Evolutionary conservation across 2,888 invertebrate genomes (phyloP), one percentile per base, ranked within the genome.

Genomic region (Athalia cordata): DNA sequence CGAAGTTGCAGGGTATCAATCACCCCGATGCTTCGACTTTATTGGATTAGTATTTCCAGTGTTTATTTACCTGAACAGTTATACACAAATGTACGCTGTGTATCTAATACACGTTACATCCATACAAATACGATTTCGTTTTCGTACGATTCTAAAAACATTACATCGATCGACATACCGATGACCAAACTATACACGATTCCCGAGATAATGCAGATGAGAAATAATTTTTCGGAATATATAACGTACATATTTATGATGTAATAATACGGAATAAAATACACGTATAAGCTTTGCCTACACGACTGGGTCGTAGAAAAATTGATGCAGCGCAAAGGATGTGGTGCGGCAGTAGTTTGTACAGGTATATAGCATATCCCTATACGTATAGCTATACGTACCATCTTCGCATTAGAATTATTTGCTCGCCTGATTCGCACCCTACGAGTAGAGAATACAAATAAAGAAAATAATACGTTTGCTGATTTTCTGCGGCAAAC

Each of bases 1-100:
- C 84, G 84, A 83, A 83, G 80, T 82, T 15, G 77, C 77, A 77
- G 82, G 80, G 81, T 83, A 86, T 85, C 85, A 85, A 86, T 86
- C 86, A 85, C 85, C 82, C 82, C 82, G 83, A 75, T 8, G 7
- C 49, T 43, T 77, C 78, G 76, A 79, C 83, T 82, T 84, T 85
- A 86, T 86, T 83, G 83, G 84, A 83, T 83, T 81, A 81, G 81
- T 80, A 81, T 79, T 83, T 83, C 84, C 83, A 70, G 78, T 81
- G 81, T 80, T 82, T 83, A 82, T 85, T 84, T 81, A 74, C 79
- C 64, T 78, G 43, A 49, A 9, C 5, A 11, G 45, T n/a, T 61
- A 11, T 59, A 61, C 4, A 5, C 7, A 67, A 7, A 29, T 15
- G 13, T 29, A 64, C 45, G 9, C 52, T 64, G 29, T 9, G 45